phyloP scores from a whole-genome alignment of 2,888 invertebrate species.

The Keiferia lycopersicella region DNA sequence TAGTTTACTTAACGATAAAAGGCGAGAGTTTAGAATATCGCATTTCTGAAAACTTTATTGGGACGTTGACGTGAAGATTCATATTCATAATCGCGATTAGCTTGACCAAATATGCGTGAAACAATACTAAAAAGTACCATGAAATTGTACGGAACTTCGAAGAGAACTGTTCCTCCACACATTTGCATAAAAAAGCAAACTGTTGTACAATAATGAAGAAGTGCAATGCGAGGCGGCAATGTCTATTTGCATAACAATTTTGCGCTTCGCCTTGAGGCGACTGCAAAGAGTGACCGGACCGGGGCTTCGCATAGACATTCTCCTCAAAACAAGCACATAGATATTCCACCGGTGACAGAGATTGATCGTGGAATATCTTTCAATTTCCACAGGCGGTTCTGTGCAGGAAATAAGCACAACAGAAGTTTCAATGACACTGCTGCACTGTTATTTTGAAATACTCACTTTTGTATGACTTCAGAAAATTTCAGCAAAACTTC shows the following conservation, averaged over 20 bases:
- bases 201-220: slow-evolving; percentile 32
- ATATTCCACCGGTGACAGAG: slow-evolving; percentile 37
- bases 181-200: neutral
- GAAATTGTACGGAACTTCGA: neutral
- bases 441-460: neutral
- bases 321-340: slow-evolving; percentile 31
- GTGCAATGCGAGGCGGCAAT: slow-evolving; percentile 46
- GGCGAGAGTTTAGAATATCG: neutral
- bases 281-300: slow-evolving; percentile 31
- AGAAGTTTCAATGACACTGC: slow-evolving; percentile 3
- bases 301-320: slow-evolving; percentile 35
- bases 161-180: neutral
- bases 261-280: slow-evolving; percentile 56
- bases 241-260: slow-evolving; percentile 69
- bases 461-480: neutral
- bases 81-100: too few species aligned
- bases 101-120: too few species aligned
- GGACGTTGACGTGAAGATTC: too few species aligned
- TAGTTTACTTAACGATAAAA: slow-evolving; percentile 4
- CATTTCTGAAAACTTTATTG: too few species aligned
- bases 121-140: neutral
- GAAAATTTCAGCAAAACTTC: too few species aligned
- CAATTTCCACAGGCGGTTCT: slow-evolving; percentile 26
- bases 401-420: slow-evolving; percentile 21
- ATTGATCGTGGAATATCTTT: slow-evolving; percentile 36